Percentiles rank a stretch among this genome's conserved stretches.
phyloP scores from a whole-genome alignment of 2,113 vertebrate species.

The Dasyornis broadbenti region DNA sequence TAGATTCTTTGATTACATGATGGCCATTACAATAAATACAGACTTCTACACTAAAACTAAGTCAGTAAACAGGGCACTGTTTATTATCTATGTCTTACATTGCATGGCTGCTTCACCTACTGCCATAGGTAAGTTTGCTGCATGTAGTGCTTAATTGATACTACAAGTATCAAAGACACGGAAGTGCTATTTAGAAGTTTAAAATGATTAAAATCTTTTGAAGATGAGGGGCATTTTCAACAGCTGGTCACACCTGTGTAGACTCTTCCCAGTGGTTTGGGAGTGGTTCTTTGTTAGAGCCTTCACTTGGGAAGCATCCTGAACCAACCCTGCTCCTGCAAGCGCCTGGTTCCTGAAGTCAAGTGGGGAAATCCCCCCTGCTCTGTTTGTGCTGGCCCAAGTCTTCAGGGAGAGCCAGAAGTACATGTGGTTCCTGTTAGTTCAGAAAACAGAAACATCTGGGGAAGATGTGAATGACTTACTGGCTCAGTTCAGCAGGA shows the following conservation, averaged over 20 bases:
- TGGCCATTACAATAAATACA: neutral
- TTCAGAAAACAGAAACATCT: constrained; percentile 36
- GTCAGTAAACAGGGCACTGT: neutral
- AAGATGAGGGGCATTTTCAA: neutral
- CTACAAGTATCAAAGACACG: neutral
- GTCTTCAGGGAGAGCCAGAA: neutral
- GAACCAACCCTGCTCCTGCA: neutral
- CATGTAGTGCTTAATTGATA: neutral
- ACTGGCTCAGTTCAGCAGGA: neutral
- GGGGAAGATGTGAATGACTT: neutral
- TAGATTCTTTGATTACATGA: neutral
- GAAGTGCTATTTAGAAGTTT: neutral
- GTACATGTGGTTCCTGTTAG: constrained; percentile 9
- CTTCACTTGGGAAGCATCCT: neutral
- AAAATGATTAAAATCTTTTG: neutral
- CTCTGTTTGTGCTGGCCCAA: neutral
- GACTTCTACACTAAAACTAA: neutral
- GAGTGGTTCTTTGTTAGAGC: neutral
- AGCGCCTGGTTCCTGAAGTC: neutral
- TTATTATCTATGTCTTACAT: neutral
- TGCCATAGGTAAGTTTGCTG: neutral
- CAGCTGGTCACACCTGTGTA: neutral
- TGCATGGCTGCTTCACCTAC: neutral
- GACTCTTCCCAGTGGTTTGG: neutral
- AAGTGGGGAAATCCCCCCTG: neutral